Evolutionary conservation across 2,113 vertebrate species (phyloP), one percentile per base, ranked within the genome.

Genomic region (Sylvietta virens): DNA sequence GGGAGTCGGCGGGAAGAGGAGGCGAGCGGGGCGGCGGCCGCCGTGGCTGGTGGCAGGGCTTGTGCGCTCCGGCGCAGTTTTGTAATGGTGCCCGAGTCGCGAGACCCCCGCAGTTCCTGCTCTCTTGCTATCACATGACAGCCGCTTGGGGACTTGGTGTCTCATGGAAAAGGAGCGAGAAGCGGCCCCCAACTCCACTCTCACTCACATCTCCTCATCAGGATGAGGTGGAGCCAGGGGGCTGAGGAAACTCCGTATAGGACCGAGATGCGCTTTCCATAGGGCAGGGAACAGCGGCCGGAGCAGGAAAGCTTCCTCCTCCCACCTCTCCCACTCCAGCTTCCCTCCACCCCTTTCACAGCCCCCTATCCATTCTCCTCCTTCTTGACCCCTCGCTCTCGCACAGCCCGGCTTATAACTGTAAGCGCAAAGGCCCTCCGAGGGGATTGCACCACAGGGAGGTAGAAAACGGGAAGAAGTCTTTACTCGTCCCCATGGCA

Each of bases 61-160:
- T 56, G 94, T 81, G 95, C 94, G 88, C 88, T 93, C 83, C 95
- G 72, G 94, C 86, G 96, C 94, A 88, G 98, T 98, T 99, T 99
- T 99, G 98, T 99, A 98, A 98, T 94, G 95, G 89, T 97, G 97
- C 96, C 97, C 66, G 95, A 95, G 97, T 48, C 40, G 90, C 33
- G 84, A 97, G 97, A 98, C 98, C 98, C 98, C 98, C 81, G 91
- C 98, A 97, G 98, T 96, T 98, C 97, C 97, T 92, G 95, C 97
- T 98, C 97, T 96, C 97, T 97, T 72, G 87, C 89, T 98, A 98
- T 99, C 98, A 98, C 98, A 98, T 98, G 98, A 99, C 98, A 98
- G 97, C 96, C 97, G 97, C 98, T 97, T 94, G 85, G 98, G 98
- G 97, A 98, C 94, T 93, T 81, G 24, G 96, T 77, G 65, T 53